A percentile compares a stretch with the other conserved stretches of the same genome.
phyloP scores from a whole-genome alignment of 2,113 vertebrate species.

The Oryctolagus cuniculus region mOryCun1.1 NC_091436.1:159354501-159355000 shows the following conservation, averaged over 20 bases:
- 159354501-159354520: constrained; percentile 66
- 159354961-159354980: constrained; percentile 58
- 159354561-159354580: constrained; percentile 57
- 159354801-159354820: constrained; percentile 62
- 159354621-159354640: not conserved
- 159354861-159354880: constrained; percentile 64
- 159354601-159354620: not conserved
- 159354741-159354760: not conserved
- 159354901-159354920: constrained; percentile 38
- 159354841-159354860: constrained; percentile 61
- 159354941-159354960: constrained; percentile 66
- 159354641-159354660: not conserved
- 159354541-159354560: not conserved
- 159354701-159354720: not conserved
- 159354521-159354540: constrained; percentile 62
- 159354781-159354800: constrained; percentile 64
- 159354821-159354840: constrained; percentile 75
- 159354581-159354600: not conserved
- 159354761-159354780: not conserved
- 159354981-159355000: constrained; percentile 75
- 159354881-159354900: not conserved
- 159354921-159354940: constrained; percentile 7
- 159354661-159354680: constrained; percentile 27
- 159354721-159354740: not conserved
- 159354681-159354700: constrained; percentile 10